Evolutionary conservation across 2,113 vertebrate genomes (phyloP).

Genomic region (Falcunculus frontatus): DNA sequence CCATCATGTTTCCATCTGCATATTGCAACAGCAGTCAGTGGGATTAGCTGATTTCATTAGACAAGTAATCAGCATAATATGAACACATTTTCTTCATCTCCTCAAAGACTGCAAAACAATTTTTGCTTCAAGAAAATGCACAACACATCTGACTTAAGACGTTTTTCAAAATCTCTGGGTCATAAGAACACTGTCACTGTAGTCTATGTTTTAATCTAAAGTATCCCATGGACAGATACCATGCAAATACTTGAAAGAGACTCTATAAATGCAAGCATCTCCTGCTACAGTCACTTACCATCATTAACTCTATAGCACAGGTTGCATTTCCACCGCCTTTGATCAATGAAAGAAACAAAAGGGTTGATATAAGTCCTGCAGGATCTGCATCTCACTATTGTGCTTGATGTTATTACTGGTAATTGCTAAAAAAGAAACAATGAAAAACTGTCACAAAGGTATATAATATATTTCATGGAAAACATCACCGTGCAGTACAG

Average conservation of each 20-base stretch:
- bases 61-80: not conserved
- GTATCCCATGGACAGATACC: not conserved
- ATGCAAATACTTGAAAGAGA: not conserved
- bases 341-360: slow-evolving; percentile 96
- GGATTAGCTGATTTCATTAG: not conserved
- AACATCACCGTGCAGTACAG: not conserved
- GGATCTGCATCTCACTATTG: slow-evolving; percentile 93
- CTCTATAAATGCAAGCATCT: not conserved
- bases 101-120: not conserved
- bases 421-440: slow-evolving; percentile 80
- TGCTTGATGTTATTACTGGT: slow-evolving; percentile 95
- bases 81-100: not conserved
- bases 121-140: not conserved
- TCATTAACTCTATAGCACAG: slow-evolving; percentile 96
- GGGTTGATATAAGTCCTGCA: slow-evolving; percentile 98
- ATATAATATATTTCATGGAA: not conserved
- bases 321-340: slow-evolving; percentile 97
- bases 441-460: not conserved
- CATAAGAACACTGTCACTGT: not conserved
- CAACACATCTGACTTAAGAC: not conserved
- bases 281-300: slow-evolving; percentile 69
- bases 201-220: not conserved
- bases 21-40: not conserved
- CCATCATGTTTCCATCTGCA: not conserved
- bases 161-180: not conserved